A percentile compares a stretch with the other conserved stretches of the same genome.
Conservation (phyloP, 2,113 vertebrate species). For the Lycocorax pyrrhopterus region DNA sequence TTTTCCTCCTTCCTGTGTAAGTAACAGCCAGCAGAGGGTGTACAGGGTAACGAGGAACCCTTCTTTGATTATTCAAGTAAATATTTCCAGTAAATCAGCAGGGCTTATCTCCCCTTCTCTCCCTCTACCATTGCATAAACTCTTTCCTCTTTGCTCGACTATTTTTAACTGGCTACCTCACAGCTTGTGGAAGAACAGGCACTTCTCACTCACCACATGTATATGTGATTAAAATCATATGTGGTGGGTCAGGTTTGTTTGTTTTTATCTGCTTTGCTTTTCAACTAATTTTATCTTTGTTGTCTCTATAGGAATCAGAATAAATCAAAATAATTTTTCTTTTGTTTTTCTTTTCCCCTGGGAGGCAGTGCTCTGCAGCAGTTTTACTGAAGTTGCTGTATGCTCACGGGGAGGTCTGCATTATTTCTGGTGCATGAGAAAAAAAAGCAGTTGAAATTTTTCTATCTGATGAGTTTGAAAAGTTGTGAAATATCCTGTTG, state of each 20-base stretch:
- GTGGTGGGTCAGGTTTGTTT: not conserved
- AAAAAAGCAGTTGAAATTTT: not conserved
- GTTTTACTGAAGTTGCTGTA: not conserved
- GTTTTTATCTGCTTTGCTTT: not conserved
- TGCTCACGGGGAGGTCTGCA: not conserved
- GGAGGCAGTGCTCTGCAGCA: not conserved
- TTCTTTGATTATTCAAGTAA: not conserved
- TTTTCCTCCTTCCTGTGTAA: not conserved
- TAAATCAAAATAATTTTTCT: not conserved
- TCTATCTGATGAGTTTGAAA: not conserved
- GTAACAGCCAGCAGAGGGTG: constrained; percentile 37
- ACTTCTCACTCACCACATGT: not conserved
- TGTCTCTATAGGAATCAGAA: not conserved
- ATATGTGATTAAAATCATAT: not conserved
- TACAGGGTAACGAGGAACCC: not conserved
- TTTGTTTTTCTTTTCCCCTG: not conserved
- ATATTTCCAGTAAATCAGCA: not conserved
- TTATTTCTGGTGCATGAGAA: not conserved
- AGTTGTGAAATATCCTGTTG: not conserved
- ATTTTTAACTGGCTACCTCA: not conserved
- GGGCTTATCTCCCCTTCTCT: not conserved
- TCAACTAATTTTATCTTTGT: not conserved
- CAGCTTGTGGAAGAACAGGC: not conserved
- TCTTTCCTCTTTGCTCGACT: not conserved
- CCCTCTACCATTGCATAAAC: not conserved